Evolutionary conservation across 2,888 invertebrate genomes (phyloP), one percentile per base, ranked within the genome.

Genomic region (Eupithecia tripunctaria): DNA sequence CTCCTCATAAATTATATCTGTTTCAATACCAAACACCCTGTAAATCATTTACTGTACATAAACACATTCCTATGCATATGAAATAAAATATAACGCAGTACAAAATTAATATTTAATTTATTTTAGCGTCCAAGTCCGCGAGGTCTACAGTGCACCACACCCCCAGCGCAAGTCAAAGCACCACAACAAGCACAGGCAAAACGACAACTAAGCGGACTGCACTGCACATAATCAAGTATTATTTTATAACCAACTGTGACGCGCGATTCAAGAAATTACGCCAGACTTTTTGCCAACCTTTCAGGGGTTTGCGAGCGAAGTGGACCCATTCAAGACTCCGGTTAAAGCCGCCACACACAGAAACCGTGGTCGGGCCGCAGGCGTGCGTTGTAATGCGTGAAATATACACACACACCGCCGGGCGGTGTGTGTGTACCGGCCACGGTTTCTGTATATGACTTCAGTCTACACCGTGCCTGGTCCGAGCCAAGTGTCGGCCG

Each of bases 111-210:
- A 21, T 38, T 73, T 43, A 18, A 65, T 21, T 43, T 63, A 59
- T 68, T 25, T 18, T 71, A 92, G 93, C 68, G 82, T 89, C 8
- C 87, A 86, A 59, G 93, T 93, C 1, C 94, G 95, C 82, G 91
- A 93, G 73, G 87, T 93, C 73, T 95, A 95, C 86, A 84, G 91
- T 79, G 86, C 90, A 15, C 76, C 92, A n/a, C 94, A 92, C 71
- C 95, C 95, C 4, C 91, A 91, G 77, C 88, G 93, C 1, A 84
- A 89, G 63, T 89, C 87, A 80, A 85, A 85, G 41, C 85, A 86
- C 86, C 82, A 72, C 69, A 7, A 73, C 86, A 82, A 74, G 71
- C 10, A 73, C 70, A 71, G 83, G 74, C 82, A 81, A 69, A 70
- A 75, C 72, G 84, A 86, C 77, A 78, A 86, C 83, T 85, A 84